A percentile compares a stretch with the other conserved stretches of the same genome.
phyloP scores from a whole-genome alignment of 2,888 invertebrate species.

The Synanthedon myopaeformis region DNA sequence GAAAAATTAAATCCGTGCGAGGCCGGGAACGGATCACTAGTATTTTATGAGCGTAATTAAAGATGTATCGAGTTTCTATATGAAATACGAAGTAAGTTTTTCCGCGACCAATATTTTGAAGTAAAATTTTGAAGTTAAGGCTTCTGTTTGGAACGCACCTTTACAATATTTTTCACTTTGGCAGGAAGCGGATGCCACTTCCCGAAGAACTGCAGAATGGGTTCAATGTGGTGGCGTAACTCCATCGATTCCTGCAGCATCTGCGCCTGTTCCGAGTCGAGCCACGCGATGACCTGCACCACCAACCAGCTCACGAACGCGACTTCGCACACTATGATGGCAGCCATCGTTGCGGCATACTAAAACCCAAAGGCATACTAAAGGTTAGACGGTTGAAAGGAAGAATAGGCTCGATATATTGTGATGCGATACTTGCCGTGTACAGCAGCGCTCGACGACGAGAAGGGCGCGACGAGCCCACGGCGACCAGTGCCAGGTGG shows the following conservation, averaged over 20 bases:
- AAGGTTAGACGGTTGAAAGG: no score
- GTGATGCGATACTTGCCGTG: conserved; percentile 1
- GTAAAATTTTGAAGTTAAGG: no score
- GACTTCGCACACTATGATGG: conserved; percentile 17
- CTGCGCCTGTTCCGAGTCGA: conserved; percentile 13
- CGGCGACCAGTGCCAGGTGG: conserved; percentile 4
- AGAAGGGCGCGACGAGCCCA: conserved; percentile 8
- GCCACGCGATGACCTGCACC: conserved; percentile 20
- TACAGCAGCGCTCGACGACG: conserved; percentile 2
- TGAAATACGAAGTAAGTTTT: no score
- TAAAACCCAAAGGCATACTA: conserved; percentile 9
- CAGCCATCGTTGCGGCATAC: conserved; percentile 22
- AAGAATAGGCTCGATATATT: no score
- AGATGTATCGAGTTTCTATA: no score
- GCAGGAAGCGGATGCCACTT: conserved; percentile 27
- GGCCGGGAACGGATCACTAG: no score
- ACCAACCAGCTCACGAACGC: conserved; percentile 21
- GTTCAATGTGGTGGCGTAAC: conserved; percentile 22
- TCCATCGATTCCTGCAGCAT: conserved; percentile 16
- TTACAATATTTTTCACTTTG: conserved; percentile 19
- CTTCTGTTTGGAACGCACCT: conserved; percentile 12
- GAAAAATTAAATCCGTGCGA: no score
- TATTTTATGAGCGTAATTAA: no score
- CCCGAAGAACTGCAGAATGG: conserved; percentile 23
- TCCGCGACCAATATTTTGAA: no score